Evolutionary conservation across 2,113 vertebrate genomes (phyloP).

Genomic region (Chroicocephalus ridibundus): DNA sequence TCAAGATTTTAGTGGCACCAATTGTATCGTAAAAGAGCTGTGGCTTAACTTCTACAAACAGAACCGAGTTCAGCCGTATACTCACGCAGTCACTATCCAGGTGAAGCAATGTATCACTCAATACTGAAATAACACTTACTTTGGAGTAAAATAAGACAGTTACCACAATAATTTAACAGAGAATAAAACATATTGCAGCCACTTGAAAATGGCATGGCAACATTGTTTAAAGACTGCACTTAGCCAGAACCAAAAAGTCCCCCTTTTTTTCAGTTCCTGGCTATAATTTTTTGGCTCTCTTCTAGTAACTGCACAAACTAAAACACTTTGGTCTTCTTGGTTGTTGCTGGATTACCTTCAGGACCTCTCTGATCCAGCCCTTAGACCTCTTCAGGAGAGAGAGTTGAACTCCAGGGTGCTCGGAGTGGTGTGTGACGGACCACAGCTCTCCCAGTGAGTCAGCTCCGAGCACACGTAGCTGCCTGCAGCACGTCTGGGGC

Average conservation of each 20-base stretch:
- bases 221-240: background rate
- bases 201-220: background rate
- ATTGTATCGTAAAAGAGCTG: background rate
- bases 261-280: background rate
- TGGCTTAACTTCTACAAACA: background rate
- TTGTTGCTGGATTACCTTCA: constrained; percentile 7
- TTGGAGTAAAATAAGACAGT: background rate
- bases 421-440: background rate
- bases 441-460: background rate
- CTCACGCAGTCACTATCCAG: background rate
- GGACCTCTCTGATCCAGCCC: background rate
- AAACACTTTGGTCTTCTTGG: background rate
- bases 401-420: background rate
- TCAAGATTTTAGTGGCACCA: background rate
- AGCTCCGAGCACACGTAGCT: background rate
- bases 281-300: background rate
- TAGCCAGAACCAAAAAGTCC: background rate
- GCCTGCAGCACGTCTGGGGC: background rate
- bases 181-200: background rate
- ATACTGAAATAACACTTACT: background rate
- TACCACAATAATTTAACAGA: background rate
- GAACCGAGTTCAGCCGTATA: background rate
- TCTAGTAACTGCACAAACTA: background rate
- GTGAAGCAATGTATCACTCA: background rate
- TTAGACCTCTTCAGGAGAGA: background rate